A percentile compares a stretch with the other conserved stretches of the same genome.
Evolutionary conservation across 1,140 invertebrate species (phyloP).

Genomic region (Cyclargus thomasi): DNA sequence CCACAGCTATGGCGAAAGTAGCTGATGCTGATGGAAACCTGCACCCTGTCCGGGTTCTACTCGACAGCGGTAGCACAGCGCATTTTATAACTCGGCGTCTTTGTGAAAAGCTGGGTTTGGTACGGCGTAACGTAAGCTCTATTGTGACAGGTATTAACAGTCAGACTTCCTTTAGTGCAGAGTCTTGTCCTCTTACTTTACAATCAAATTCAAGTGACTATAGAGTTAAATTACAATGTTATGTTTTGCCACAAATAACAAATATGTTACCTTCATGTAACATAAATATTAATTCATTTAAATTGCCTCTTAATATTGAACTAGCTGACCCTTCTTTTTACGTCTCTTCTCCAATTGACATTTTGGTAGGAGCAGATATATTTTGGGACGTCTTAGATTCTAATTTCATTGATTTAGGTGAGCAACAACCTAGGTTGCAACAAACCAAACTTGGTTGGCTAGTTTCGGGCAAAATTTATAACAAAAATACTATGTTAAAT

Average conservation of each 20-base stretch:
- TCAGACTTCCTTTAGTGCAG: slow-evolving; percentile 28
- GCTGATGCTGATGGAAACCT: slow-evolving; percentile 17
- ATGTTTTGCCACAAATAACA: slow-evolving; percentile 37
- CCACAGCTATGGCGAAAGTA: slow-evolving; percentile 35
- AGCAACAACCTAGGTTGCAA: slow-evolving; percentile 6
- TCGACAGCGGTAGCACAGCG: slow-evolving; percentile 31
- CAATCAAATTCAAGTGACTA: slow-evolving; percentile 30
- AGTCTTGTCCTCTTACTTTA: slow-evolving; percentile 33
- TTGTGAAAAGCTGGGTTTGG: slow-evolving; percentile 24
- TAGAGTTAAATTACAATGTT: slow-evolving; percentile 29
- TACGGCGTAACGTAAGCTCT: not conserved
- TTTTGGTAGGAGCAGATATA: slow-evolving; percentile 21
- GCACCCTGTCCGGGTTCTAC: slow-evolving; percentile 25
- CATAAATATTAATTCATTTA: slow-evolving; percentile 18
- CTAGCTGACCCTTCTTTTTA: slow-evolving; percentile 28
- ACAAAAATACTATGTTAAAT: too few relatives aligned
- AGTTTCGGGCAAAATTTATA: too few relatives aligned
- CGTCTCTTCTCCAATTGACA: slow-evolving; percentile 7
- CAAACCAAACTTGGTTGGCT: slow-evolving; percentile 1
- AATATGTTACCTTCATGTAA: slow-evolving; percentile 22
- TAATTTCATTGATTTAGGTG: slow-evolving; percentile 7
- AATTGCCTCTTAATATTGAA: slow-evolving; percentile 20
- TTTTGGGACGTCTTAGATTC: slow-evolving; percentile 7
- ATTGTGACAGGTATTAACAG: slow-evolving; percentile 17
- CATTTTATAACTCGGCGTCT: slow-evolving; percentile 27